Base-by-base conservation (phyloP, 1,140 invertebrate genomes). In the Halictus rubicundus region DNA sequence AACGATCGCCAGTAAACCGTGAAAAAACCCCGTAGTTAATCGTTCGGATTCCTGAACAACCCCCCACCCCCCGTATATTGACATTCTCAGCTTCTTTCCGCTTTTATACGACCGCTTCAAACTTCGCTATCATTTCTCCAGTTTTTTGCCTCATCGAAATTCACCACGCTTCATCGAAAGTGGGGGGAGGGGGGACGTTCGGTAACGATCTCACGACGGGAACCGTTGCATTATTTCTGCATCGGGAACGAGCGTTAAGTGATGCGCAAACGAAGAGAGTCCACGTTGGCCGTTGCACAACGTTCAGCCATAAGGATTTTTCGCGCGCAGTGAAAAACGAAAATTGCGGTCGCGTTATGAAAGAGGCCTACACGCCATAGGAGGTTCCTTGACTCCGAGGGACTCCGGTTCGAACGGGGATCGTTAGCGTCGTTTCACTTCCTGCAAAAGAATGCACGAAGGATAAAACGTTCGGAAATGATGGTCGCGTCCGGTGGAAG, bases 401-500 rank as follows among this genome's bases (percentile, higher is more conserved):
- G 16, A 21, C 19, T 25, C 19, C 8, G 27, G 16, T 2, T 49
- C 42, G 46, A 57, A 66, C 23, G 7, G 46, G 27, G 72, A 54
- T 12, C 27, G 64, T 74, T 74, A 57, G 9, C 42, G 32, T 23
- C 52, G 12, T 19, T n/a, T 39, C 39, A 23, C 46, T 74, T 73
- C 60, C 39, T 64, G 25, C 46, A 32, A 32, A 16, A 9, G 49
- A n/a, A 69, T 37, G 37, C 68, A 57, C 27, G 4, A 9, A 21
- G 52, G n/a, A 19, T n/a, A 42, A 42, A 32, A 4, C 25, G 21
- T 42, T n/a, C 37, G 68, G 21, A 42, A 70, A 42, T 60, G 23
- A 70, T 71, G 23, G 39, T 23, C 27, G 21, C 0, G 23, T 16
- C 23, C 27, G 23, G 42, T 10, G 21, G 32, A 57, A 37, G 25